Conservation (phyloP, 2,797 vertebrate genomes). For the Premnoplex brunnescens region DNA sequence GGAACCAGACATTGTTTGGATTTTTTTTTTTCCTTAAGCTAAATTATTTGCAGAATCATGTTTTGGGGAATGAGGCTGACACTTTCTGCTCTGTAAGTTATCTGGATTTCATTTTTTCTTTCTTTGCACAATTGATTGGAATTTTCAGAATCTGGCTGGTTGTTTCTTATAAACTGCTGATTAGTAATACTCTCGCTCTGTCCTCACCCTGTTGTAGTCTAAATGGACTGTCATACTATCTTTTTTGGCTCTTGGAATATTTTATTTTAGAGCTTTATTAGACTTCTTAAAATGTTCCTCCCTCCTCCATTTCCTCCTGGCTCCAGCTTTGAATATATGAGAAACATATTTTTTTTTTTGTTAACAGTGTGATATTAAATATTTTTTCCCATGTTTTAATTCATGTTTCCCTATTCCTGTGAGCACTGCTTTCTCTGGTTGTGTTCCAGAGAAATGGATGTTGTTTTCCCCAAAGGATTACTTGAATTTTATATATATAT, state of each 20-base stretch:
- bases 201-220: neutral
- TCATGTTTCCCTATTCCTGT: neutral
- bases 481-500: neutral
- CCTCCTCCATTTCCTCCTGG: neutral
- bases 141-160: neutral
- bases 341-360: neutral
- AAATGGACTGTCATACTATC: neutral
- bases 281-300: neutral
- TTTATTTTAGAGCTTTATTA: neutral
- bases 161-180: neutral
- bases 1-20: neutral
- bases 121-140: neutral
- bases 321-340: neutral
- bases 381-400: neutral
- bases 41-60: neutral
- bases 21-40: neutral
- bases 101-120: conserved; percentile 6
- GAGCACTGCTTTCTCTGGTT: neutral
- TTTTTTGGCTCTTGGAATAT: neutral
- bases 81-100: neutral
- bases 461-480: neutral
- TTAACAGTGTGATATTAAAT: neutral
- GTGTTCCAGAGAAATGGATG: neutral
- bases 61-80: neutral
- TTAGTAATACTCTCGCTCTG: neutral